phyloP scores from a whole-genome alignment of 2,113 vertebrate genomes.

The Peromyscus leucopus region DNA sequence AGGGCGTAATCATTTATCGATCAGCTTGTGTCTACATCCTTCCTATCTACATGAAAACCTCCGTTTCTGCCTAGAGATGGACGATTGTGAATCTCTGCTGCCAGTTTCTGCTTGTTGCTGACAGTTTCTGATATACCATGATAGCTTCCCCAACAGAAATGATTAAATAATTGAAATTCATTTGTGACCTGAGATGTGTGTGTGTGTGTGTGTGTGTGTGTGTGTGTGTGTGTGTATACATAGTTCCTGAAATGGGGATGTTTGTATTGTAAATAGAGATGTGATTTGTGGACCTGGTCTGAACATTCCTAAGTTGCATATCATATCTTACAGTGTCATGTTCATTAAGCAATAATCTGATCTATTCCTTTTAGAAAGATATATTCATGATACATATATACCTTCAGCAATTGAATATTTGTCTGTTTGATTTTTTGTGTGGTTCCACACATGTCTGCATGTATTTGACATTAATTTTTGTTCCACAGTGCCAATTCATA shows the following conservation, averaged over 20 bases:
- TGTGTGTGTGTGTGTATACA: too few species aligned
- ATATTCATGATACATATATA: not conserved
- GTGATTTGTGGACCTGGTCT: too few species aligned
- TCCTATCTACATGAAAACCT: not conserved
- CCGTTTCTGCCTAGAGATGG: accelerated
- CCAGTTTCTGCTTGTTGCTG: not conserved
- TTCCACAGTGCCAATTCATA: not conserved
- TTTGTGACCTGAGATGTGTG: not conserved
- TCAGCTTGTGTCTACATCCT: too few species aligned
- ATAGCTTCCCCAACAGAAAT: not conserved
- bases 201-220: too few species aligned
- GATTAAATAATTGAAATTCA: too few species aligned
- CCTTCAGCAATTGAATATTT: not conserved
- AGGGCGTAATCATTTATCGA: accelerated
- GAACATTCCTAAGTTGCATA: too few species aligned
- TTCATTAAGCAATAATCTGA: not conserved
- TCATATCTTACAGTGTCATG: too few species aligned
- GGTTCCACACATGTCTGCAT: accelerated
- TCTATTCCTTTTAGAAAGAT: not conserved
- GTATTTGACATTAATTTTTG: not conserved
- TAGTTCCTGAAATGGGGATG: too few species aligned
- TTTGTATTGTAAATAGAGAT: too few species aligned
- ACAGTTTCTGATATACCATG: not conserved
- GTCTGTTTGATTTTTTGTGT: not conserved
- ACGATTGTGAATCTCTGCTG: accelerated